phyloP scores from a whole-genome alignment of 2,888 invertebrate species.

The Phania funesta region DNA sequence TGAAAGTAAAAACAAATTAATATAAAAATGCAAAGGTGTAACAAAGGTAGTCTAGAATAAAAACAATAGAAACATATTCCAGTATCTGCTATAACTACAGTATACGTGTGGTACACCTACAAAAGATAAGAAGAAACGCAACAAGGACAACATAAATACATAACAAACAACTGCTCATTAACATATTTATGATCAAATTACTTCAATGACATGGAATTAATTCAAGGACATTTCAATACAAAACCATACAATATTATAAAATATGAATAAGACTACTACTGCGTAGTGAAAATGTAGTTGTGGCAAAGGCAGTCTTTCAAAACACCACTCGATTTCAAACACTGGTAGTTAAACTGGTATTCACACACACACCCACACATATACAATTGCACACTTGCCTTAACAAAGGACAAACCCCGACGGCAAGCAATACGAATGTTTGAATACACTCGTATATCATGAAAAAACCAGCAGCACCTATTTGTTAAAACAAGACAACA shows the following conservation, averaged over 20 bases:
- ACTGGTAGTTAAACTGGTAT: no score
- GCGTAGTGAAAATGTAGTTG: constrained; percentile 12
- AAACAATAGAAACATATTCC: not conserved
- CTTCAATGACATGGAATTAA: constrained; percentile 61
- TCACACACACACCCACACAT: no score
- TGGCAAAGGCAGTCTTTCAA: not conserved
- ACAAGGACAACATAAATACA: constrained; percentile 17
- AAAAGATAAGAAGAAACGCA: not conserved
- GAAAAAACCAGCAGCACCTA: constrained; percentile 48
- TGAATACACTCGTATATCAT: not conserved
- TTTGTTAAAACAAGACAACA: constrained; percentile 55
- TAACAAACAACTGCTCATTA: constrained; percentile 58
- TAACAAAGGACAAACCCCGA: constrained; percentile 45
- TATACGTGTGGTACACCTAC: not conserved
- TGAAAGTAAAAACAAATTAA: no score
- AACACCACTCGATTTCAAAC: constrained; percentile 6
- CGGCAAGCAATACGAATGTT: constrained; percentile 38
- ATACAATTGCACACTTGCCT: not conserved
- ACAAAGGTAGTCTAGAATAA: no score
- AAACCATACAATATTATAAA: constrained; percentile 12
- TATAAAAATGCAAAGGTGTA: no score
- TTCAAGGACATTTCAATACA: constrained; percentile 65
- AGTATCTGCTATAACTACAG: not conserved
- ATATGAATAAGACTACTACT: constrained; percentile 16
- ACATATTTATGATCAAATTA: constrained; percentile 65